Evolutionary conservation across 2,113 vertebrate genomes (phyloP), one percentile per base, ranked within the genome.

Genomic region (Condylura cristata): DNA sequence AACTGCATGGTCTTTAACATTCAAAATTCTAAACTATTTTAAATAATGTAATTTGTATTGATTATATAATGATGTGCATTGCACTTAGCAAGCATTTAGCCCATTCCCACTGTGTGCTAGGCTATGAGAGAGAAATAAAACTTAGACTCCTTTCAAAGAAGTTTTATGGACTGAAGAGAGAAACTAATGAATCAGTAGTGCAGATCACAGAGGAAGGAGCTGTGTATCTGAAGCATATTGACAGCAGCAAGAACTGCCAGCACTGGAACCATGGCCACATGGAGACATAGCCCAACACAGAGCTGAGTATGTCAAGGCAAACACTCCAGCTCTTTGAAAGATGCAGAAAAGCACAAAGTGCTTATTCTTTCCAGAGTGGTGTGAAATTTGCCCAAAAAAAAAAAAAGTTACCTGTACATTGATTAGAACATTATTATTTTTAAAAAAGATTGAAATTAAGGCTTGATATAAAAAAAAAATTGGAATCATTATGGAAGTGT

Each of bases 21-120:
- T 81, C 24, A 88, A 74, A 88, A 53, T 46, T 30, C 66, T 66
- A 76, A 8, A 71, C 26, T 70, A 87, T 68, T 83, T 92, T 87
- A 72, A 90, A 61, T 86, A 41, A 81, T 84, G 26, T 56, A 22
- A 20, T 74, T 81, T 86, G 4, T 24, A 32, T 85, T 92, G 8
- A 58, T 26, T 28, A 39, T 56, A 34, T 16, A 87, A 93, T 71
- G 53, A 80, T 91, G 20, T 48, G 89, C 46, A 56, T 56, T 56
- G 17, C 53, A 86, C 66, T 13, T 89, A 61, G 14, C 75, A 75
- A 83, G 20, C 39, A 72, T 66, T n/a, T 26, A 32, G 78, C 74
- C 16, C 9, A 41, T 72, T 71, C 12, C 81, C 76, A 18, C 58
- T 76, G 10, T 58, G 39, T 78, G 18, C 72, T 39, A 44, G 22